Percentiles rank a stretch among this genome's conserved stretches.
phyloP scores from a whole-genome alignment of 1,140 invertebrate species.

The Panagrolaimus sp. region DNA sequence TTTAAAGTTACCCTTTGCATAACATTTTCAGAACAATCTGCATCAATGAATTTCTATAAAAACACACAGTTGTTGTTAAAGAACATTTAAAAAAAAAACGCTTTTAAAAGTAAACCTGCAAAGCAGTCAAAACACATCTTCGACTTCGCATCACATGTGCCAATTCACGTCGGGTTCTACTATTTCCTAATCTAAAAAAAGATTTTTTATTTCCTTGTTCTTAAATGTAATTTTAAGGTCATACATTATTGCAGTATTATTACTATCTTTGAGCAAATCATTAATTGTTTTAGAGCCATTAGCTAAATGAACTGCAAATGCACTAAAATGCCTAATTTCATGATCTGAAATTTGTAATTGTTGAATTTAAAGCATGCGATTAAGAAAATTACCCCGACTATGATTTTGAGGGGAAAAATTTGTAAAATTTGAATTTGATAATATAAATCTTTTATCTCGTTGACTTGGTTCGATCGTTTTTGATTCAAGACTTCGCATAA shows the following conservation, averaged over 20 bases:
- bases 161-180: background rate
- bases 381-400: no score
- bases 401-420: no score
- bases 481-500: slow-evolving; percentile 45
- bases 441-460: background rate
- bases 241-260: no score
- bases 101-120: slow-evolving; percentile 21
- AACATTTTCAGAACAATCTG: slow-evolving; percentile 24
- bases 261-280: slow-evolving; percentile 13
- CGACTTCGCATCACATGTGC: slow-evolving; percentile 26
- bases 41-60: slow-evolving; percentile 25
- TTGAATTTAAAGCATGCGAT: no score
- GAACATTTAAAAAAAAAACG: background rate
- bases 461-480: slow-evolving; percentile 17
- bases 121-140: slow-evolving; percentile 32
- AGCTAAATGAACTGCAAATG: slow-evolving; percentile 5
- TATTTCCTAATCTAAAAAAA: background rate
- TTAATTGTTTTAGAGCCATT: slow-evolving; percentile 20
- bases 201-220: no score
- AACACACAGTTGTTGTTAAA: background rate
- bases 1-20: slow-evolving; percentile 27
- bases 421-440: no score
- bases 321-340: slow-evolving; percentile 7
- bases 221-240: no score
- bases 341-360: background rate